These are phyloP conservation scores for Campylorhamphus procurvoides DNA, from an alignment of 2,113 vertebrate species.

Conservation along the genomic window DNA sequence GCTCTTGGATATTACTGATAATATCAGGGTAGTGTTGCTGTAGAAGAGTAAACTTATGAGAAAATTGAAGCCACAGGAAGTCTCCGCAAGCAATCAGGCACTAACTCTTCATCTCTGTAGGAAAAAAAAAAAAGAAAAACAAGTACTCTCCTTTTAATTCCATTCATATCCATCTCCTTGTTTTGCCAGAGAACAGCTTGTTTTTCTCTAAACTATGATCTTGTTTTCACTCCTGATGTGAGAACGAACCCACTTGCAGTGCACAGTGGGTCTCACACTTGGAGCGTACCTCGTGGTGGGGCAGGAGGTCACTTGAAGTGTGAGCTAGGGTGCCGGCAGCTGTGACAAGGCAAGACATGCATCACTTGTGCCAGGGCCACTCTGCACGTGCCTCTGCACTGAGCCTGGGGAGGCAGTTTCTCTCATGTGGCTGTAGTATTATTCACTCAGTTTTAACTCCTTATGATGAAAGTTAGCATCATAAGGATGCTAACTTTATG, in stretches of 20 bases:
- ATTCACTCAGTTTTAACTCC: not conserved
- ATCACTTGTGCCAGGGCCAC: not conserved
- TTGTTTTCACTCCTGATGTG: not conserved
- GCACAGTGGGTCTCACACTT: not conserved
- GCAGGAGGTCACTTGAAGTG: not conserved
- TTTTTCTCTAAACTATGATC: not conserved
- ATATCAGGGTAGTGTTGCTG: not conserved
- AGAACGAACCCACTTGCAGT: not conserved
- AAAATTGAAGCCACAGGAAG: not conserved
- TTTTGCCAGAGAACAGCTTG: not conserved
- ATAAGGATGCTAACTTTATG: too few species aligned
- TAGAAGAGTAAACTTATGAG: not conserved
- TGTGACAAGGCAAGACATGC: not conserved
- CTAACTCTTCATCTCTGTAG: not conserved
- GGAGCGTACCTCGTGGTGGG: not conserved
- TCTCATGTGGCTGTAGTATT: not conserved
- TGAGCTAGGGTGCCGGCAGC: not conserved
- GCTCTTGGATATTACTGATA: not conserved
- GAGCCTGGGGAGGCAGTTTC: not conserved
- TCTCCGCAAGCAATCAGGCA: not conserved
- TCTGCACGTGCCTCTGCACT: not conserved
- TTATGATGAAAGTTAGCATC: not conserved
- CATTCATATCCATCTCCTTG: not conserved
- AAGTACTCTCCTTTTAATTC: not conserved
- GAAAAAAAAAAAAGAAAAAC: not conserved